Percentiles rank a stretch among this genome's conserved stretches.
These are phyloP conservation scores for Acrocephalus scirpaceus DNA, from an alignment of 2,797 vertebrate genomes.

Conservation along the genomic window DNA sequence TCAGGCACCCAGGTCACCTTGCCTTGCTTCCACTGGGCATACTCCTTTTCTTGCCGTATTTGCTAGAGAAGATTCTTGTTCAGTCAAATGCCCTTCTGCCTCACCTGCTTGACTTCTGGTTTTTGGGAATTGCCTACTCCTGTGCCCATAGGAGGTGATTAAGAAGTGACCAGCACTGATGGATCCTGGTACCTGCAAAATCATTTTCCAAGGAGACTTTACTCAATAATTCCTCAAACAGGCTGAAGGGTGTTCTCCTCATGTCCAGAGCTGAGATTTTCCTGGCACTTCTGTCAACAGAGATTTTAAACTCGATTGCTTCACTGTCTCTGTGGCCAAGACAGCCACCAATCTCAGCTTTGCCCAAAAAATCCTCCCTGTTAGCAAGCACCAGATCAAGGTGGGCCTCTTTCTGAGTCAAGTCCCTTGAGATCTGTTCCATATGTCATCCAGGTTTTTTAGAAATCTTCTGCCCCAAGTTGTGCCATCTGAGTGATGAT, in stretches of 20 bases:
- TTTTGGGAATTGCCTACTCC: neutral
- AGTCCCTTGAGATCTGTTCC: neutral
- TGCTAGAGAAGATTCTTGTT: neutral
- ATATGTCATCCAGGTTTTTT: neutral
- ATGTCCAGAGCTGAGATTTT: neutral
- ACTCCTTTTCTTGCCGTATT: neutral
- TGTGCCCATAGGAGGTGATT: neutral
- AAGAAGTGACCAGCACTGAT: neutral
- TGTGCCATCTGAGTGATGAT: neutral
- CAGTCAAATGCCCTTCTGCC: neutral
- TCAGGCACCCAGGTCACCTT: neutral
- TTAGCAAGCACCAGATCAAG: neutral
- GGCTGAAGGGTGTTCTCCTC: neutral
- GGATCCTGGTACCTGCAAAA: neutral
- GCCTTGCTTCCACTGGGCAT: neutral
- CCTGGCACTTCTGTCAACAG: neutral
- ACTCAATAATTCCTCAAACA: neutral
- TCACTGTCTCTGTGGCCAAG: accelerated
- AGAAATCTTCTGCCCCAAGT: neutral
- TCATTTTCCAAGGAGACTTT: neutral
- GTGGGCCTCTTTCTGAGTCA: neutral
- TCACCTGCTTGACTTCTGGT: accelerated
- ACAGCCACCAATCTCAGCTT: accelerated
- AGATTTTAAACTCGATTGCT: neutral
- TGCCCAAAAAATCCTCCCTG: neutral